These are phyloP conservation scores for Papilio demoleus DNA, from an alignment of 2,888 invertebrate species.

Conservation along the genomic window DNA sequence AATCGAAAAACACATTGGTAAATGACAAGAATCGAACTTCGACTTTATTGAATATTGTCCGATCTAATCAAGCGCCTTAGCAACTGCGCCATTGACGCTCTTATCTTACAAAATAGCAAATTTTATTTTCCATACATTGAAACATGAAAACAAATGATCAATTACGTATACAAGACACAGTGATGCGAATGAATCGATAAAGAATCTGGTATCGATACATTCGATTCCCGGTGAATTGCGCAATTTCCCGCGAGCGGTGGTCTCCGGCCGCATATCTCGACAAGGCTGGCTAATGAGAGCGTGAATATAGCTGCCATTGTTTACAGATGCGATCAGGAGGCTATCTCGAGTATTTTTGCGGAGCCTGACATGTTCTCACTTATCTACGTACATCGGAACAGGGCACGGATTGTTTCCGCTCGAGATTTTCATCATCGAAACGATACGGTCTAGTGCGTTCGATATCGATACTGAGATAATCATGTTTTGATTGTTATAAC, in stretches of 20 bases:
- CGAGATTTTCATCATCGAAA: conserved; percentile 70
- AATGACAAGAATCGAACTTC: too few relatives aligned
- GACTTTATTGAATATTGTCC: too few relatives aligned
- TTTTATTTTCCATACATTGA: conserved; percentile 26
- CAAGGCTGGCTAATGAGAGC: conserved; percentile 80
- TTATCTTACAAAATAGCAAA: not conserved
- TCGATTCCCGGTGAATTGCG: conserved; percentile 72
- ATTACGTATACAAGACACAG: conserved; percentile 47
- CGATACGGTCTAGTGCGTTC: conserved; percentile 50
- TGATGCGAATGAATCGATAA: conserved; percentile 59
- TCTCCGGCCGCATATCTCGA: conserved; percentile 55
- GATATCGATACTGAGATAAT: conserved; percentile 52
- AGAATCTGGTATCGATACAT: conserved; percentile 67
- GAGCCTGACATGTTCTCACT: conserved; percentile 77
- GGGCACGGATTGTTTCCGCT: conserved; percentile 70
- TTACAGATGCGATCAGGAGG: conserved; percentile 73
- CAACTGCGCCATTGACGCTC: not conserved
- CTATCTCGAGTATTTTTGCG: conserved; percentile 78
- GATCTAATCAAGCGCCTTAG: too few relatives aligned
- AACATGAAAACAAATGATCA: conserved; percentile 44
- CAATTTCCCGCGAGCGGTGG: conserved; percentile 47
- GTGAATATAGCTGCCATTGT: conserved; percentile 77
- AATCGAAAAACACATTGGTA: too few relatives aligned
- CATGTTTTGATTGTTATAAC: conserved; percentile 44
- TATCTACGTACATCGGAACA: conserved; percentile 71